phyloP scores from a whole-genome alignment of 2,888 invertebrate species.

The Drosophila parthenogenetica region DNA sequence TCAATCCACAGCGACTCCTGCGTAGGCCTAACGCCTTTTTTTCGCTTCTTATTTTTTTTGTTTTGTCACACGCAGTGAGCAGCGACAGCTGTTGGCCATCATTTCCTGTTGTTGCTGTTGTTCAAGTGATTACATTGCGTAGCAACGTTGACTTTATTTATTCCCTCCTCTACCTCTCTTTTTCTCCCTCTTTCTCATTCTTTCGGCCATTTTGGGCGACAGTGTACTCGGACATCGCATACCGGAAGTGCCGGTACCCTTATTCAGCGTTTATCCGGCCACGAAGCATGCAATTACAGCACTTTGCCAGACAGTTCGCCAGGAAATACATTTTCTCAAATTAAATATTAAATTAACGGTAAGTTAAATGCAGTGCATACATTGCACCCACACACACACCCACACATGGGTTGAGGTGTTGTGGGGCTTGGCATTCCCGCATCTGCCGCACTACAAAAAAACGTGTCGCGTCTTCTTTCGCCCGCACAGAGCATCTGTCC shows the following conservation, averaged over 20 bases:
- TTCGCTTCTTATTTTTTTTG: not conserved
- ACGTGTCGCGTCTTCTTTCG: constrained; percentile 34
- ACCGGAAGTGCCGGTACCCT: constrained; percentile 86
- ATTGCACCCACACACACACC: constrained; percentile 35
- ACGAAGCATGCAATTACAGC: constrained; percentile 87
- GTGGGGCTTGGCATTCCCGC: constrained; percentile 9
- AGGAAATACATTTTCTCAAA: constrained; percentile 86
- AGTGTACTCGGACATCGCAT: constrained; percentile 86
- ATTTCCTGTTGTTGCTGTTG: constrained; percentile 46
- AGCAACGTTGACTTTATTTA: constrained; percentile 73
- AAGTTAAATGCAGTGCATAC: constrained; percentile 79
- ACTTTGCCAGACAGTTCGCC: constrained; percentile 87
- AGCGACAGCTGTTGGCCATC: constrained; percentile 55
- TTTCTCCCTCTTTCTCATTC: constrained; percentile 5
- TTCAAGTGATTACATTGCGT: constrained; percentile 67
- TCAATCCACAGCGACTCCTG: not conserved
- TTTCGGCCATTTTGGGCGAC: constrained; percentile 30
- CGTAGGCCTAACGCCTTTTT: constrained; percentile 14
- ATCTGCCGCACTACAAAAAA: constrained; percentile 41
- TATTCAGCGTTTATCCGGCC: constrained; percentile 87
- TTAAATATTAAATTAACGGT: constrained; percentile 85
- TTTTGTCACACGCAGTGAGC: constrained; percentile 32
- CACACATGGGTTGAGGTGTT: not conserved
- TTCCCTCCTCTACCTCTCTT: constrained; percentile 28
- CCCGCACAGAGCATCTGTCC: constrained; percentile 87